A percentile compares a stretch with the other conserved stretches of the same genome.
These are phyloP conservation scores for Ectobius pallidus DNA, from an alignment of 2,888 invertebrate genomes.

Conservation along the genomic window DNA sequence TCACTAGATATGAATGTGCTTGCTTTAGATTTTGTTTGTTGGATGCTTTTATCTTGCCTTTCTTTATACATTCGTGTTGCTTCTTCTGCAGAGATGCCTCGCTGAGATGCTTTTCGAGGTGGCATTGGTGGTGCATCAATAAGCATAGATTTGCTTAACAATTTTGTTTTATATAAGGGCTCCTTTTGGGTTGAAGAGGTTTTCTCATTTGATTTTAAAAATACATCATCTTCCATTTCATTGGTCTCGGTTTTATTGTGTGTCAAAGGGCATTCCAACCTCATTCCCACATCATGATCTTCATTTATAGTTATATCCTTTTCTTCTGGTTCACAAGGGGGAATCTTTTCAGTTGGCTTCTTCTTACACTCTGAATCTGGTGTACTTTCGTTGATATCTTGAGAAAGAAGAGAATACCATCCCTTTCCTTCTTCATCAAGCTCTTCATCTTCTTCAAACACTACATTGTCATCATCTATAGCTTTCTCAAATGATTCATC, in stretches of 20 bases:
- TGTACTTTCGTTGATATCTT: not conserved
- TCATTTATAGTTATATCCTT: conserved; percentile 45
- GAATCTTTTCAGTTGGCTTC: not conserved
- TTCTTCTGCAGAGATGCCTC: conserved; percentile 18
- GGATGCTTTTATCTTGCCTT: not conserved
- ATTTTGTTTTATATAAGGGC: not conserved
- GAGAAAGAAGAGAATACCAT: too few relatives aligned
- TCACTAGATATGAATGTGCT: not conserved
- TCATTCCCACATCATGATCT: not conserved
- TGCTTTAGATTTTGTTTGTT: not conserved
- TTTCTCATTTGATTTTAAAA: not conserved
- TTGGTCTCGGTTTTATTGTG: not conserved
- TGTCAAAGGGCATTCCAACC: too few relatives aligned
- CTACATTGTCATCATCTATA: conserved; percentile 43
- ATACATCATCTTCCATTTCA: not conserved
- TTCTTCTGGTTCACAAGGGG: not conserved
- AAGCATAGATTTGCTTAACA: conserved; percentile 18
- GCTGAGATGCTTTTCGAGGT: not conserved
- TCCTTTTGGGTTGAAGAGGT: conserved; percentile 33
- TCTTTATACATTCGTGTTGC: conserved; percentile 1
- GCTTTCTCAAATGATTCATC: conserved; percentile 41
- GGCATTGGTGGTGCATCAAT: conserved; percentile 34
- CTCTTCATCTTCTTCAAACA: conserved; percentile 37
- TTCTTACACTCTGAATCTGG: not conserved
- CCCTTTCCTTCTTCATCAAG: not conserved